Conservation (phyloP, 2,797 vertebrate genomes). For the Sylvilagus floridanus region DNA sequence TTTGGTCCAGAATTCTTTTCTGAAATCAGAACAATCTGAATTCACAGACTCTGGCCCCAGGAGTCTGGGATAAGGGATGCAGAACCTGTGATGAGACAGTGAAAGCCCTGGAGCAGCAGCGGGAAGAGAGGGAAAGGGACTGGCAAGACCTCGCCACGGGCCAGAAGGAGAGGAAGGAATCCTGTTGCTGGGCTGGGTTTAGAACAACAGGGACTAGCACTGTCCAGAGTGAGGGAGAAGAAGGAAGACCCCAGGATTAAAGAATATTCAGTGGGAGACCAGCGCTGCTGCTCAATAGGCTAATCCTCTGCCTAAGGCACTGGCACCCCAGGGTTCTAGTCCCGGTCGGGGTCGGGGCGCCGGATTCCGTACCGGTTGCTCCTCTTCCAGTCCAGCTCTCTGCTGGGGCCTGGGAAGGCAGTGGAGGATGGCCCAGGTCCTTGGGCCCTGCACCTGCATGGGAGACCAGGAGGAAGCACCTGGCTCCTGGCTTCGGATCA, state of each 20-base stretch:
- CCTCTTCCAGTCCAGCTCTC: too few relatives aligned
- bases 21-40: conserved; percentile 9
- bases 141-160: not conserved
- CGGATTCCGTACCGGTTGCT: too few relatives aligned
- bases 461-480: too few relatives aligned
- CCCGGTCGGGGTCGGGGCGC: too few relatives aligned
- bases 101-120: not conserved
- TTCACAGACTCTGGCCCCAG: not conserved
- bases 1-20: not conserved
- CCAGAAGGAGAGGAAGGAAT: not conserved
- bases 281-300: too few relatives aligned
- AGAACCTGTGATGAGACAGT: not conserved
- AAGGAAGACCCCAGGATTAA: not conserved
- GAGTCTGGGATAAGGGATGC: too few relatives aligned
- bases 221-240: not conserved
- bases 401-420: too few relatives aligned
- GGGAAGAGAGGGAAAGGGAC: not conserved
- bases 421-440: too few relatives aligned
- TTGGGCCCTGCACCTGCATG: too few relatives aligned
- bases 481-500: too few relatives aligned
- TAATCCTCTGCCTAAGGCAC: too few relatives aligned
- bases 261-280: not conserved
- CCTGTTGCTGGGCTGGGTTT: not conserved
- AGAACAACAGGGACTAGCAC: not conserved
- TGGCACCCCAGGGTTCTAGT: too few relatives aligned